Base-by-base conservation (phyloP, 2,797 vertebrate species). In the Varecia variegata region DNA sequence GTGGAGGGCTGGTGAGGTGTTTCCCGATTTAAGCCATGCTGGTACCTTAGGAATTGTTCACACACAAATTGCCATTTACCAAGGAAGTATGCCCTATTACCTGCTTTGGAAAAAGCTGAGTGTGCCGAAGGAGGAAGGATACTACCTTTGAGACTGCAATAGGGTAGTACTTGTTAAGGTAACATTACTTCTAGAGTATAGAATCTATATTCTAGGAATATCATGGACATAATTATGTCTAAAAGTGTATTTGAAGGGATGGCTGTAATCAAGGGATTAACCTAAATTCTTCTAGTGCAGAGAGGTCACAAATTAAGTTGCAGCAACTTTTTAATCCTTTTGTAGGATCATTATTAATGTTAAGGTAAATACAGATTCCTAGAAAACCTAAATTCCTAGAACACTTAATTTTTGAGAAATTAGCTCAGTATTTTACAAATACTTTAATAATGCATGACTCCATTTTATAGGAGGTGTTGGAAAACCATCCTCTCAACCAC, bases 351-450 rank as follows among this genome's bases (percentile, higher is more conserved):
- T 94, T 88, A 47, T 85, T 95, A 86, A 79, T 40, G 35, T 71
- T 87, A 74, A 73, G 56, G 27, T 94, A 87, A 95, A 85, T 87
- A 43, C 15, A 85, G n/a, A 30, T 60, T 91, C 23, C 13, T 12
- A 88, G 40, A 38, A 88, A 80, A 38, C 8, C 18, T 50, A 38
- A 90, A 43, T 86, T 85, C 47, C 30, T 82, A 85, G 17, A 50
- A 79, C 85, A 38, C 5, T 54, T 88, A 83, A 88, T 38, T 80
- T 94, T 88, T 95, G 77, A 91, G 82, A 91, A 70, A 76, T 93
- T 88, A 89, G 30, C 38, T 91, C 30, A 76, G 2, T 70, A 73
- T 52, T 87, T 95, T 70, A 70, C 25, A 85, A 70, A 89, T 47
- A 32, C 32, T 76, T 93, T 43, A 68, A 45, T 82, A 79, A 32